Base-by-base conservation (phyloP, 2,797 vertebrate species). In the Peromyscus attwateri region DNA sequence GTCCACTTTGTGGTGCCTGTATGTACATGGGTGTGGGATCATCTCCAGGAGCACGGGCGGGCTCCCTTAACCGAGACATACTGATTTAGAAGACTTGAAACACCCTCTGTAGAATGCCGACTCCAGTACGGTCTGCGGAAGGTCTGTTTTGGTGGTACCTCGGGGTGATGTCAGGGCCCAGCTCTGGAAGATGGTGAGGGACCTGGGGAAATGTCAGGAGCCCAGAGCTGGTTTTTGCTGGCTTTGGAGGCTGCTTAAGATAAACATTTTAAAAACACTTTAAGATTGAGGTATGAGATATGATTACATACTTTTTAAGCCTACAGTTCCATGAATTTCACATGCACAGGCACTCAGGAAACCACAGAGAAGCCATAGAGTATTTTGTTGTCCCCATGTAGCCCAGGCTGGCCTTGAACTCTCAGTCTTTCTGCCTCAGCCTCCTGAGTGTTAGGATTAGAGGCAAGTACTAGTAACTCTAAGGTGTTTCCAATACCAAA, bases 31-130 rank as follows among this genome's bases (percentile, higher is more conserved):
- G 60, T 46, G 37, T 83, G 37, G 57, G 16, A 68, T 9, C 62
- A 46, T 31, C n/a, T 13, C 5, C 57, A 11, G 60, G 81, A 43
- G 16, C 57, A 11, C 6, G 27, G 16, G 60, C 21, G 27, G 9
- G 40, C 82, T 49, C 68, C 82, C 62, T 66, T 49, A n/a, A 49
- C 62, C 10, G 34, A 68, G 43, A 73, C 81, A 73, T 64, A 23
- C 27, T 75, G 96, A 2, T 84, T 79, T 57, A 80, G 89, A 91
- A 96, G 95, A 19, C 76, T 62, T 19, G 46, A 93, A 89, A 25
- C 68, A 12, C 73, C 76, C 7, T 75, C 29, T 6, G 0, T 21
- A 3, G 55, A 87, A 82, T 6, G 23, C 70, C 40, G 49, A 8
- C 16, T 57, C 49, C 43, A 87, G 64, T 25, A 37, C 34, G 13